Base-by-base conservation (phyloP, 2,888 invertebrate species). In the Synanthedon myopaeformis region DNA sequence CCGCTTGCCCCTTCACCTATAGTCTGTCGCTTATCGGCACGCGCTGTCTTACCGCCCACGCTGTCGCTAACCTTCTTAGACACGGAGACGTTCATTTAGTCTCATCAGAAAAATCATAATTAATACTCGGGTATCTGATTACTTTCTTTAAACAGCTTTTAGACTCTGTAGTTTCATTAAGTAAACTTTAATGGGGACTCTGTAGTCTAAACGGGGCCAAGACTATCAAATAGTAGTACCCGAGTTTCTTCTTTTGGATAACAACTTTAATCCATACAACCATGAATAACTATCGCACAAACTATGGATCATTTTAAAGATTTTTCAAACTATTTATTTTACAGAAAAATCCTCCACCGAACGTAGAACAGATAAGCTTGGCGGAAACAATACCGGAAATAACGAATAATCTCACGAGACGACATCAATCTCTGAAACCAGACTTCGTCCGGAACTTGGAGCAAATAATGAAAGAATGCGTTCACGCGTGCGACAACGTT, bases 371-470 rank as follows among this genome's bases (percentile, higher is more conserved):
- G 68, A 87, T 88, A 62, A 88, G 77, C 57, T 60, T 88, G 57
- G 82, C 82, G n/a, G 88, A 86, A 13, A 85, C 83, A 0, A 83
- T 83, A 59, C 82, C 86, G 42, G 88, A 87, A 60, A 79, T 88
- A 50, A 76, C 71, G 35, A 83, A 81, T 66, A 87, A 82, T 61
- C 72, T 87, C 1, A 84, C 84, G 0, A 67, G 60, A 28, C 70
- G 77, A 57, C 64, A 78, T n/a, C 69, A 72, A 51, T 71, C 76
- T 0, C 50, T 82, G 17, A 83, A 77, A 58, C 86, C 86, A n/a
- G 72, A 76, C 19, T 81, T 82, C 53, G 65, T 83, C 5, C 61
- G 66, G 41, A 86, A 87, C 59, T 65, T 87, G 59, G 85, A 85
- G 57, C 76, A 88, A 59, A 86, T 87, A 17, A 83, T 84, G 66